phyloP scores from a whole-genome alignment of 2,888 invertebrate species.

The Campopleginae sp. region DNA sequence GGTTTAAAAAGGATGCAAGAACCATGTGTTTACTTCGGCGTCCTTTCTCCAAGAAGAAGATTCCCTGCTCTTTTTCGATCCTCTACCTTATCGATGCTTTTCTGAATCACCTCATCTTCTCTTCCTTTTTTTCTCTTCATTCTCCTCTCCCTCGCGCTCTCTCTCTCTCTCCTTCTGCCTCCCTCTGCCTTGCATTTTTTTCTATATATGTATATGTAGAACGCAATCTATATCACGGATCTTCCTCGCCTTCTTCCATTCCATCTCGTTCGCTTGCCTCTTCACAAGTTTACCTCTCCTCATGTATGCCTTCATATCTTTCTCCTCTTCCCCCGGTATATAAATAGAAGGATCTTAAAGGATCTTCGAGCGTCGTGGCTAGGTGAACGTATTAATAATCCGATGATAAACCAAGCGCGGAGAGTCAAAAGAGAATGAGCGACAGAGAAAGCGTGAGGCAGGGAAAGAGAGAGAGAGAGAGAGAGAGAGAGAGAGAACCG shows the following conservation, averaged over 20 bases:
- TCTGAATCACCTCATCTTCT: slow-evolving; percentile 17
- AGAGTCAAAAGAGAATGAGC: slow-evolving; percentile 14
- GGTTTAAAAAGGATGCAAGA: slow-evolving; percentile 46
- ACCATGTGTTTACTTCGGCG: slow-evolving; percentile 23
- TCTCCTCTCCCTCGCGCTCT: not conserved
- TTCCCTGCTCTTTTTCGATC: slow-evolving; percentile 6
- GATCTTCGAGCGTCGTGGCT: slow-evolving; percentile 42
- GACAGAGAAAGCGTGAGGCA: not conserved
- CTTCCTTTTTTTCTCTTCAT: not conserved
- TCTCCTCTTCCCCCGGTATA: slow-evolving; percentile 13
- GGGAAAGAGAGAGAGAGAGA: slow-evolving; percentile 11
- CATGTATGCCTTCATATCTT: slow-evolving; percentile 13
- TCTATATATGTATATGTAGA: not conserved
- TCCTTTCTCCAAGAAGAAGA: slow-evolving; percentile 20
- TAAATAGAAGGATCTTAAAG: slow-evolving; percentile 55
- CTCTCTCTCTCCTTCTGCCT: not conserved
- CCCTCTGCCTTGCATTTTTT: slow-evolving; percentile 17
- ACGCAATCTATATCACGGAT: slow-evolving; percentile 34
- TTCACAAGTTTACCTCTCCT: not conserved
- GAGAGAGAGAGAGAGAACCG: slow-evolving; percentile 16
- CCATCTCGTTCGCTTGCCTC: slow-evolving; percentile 12
- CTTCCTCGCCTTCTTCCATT: slow-evolving; percentile 24
- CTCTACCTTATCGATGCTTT: slow-evolving; percentile 31
- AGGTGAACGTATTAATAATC: slow-evolving; percentile 64
- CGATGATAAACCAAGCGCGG: slow-evolving; percentile 57